Evolutionary conservation across 2,888 invertebrate genomes (phyloP).

Genomic region (Aphrophora alni): DNA sequence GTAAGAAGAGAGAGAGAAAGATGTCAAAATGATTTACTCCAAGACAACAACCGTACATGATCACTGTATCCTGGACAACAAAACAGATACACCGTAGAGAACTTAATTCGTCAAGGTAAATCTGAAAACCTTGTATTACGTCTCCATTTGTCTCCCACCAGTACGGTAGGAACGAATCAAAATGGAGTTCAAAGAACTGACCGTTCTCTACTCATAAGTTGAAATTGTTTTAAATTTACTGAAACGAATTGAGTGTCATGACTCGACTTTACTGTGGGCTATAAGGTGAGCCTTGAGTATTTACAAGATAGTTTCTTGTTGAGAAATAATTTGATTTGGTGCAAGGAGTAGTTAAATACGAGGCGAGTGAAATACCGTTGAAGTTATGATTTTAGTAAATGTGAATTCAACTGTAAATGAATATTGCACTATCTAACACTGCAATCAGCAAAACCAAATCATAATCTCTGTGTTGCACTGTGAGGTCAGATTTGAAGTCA

Average conservation of each 20-base stretch:
- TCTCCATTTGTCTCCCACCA: neutral
- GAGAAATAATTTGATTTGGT: no score
- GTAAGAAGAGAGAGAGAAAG: neutral
- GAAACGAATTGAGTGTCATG: neutral
- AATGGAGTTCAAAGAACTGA: neutral
- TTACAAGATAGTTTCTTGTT: no score
- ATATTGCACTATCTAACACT: no score
- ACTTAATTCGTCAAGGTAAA: neutral
- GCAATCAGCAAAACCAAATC: no score
- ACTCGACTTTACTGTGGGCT: neutral
- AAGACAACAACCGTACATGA: neutral
- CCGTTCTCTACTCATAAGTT: neutral
- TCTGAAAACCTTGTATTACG: neutral
- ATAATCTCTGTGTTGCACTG: no score
- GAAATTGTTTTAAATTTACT: constrained; percentile 1
- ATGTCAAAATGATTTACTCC: neutral
- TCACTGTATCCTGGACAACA: neutral
- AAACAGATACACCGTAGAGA: neutral
- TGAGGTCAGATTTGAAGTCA: no score
- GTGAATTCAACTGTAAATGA: no score
- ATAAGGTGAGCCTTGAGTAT: no score
- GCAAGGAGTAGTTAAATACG: no score
- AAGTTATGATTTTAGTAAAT: no score
- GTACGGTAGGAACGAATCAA: neutral
- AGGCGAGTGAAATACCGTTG: no score